Conservation (phyloP, 1,140 invertebrate species). For the Camponotus pennsylvanicus region DNA sequence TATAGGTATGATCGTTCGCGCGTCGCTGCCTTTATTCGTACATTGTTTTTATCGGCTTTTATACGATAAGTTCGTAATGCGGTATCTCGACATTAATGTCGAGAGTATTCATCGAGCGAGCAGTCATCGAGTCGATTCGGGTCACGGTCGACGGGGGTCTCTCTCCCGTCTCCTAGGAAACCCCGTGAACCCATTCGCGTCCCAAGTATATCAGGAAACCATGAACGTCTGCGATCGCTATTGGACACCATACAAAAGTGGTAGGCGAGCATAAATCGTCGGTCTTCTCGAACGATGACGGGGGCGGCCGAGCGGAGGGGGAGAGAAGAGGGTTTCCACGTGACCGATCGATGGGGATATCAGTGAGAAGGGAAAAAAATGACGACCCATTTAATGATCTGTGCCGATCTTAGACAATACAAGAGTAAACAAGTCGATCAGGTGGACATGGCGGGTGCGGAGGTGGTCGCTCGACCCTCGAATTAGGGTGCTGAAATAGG, state of each 20-base stretch:
- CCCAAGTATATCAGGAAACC: conserved; percentile 80
- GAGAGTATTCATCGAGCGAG: background rate
- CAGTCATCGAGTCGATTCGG: conserved; percentile 41
- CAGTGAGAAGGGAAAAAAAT: background rate
- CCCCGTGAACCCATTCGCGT: conserved; percentile 80
- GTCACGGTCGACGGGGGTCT: conserved; percentile 22
- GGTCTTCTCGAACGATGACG: background rate
- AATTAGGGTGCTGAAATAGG: conserved; percentile 79
- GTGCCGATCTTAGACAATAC: conserved; percentile 80
- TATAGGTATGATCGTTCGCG: conserved; percentile 62
- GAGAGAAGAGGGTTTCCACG: too few species aligned
- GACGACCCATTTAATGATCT: conserved; percentile 19
- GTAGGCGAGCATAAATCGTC: conserved; percentile 84
- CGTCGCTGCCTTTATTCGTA: background rate
- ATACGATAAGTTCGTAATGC: background rate
- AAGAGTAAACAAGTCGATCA: conserved; percentile 85
- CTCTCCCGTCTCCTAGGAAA: conserved; percentile 62
- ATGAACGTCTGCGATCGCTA: conserved; percentile 77
- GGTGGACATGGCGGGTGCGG: conserved; percentile 76
- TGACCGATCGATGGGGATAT: background rate
- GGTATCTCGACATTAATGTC: background rate
- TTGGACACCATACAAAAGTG: conserved; percentile 86
- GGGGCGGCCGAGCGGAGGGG: too few species aligned
- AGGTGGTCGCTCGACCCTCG: conserved; percentile 71
- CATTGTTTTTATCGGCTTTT: background rate